phyloP scores from a whole-genome alignment of 2,797 vertebrate species.

The Borostomias antarcticus region DNA sequence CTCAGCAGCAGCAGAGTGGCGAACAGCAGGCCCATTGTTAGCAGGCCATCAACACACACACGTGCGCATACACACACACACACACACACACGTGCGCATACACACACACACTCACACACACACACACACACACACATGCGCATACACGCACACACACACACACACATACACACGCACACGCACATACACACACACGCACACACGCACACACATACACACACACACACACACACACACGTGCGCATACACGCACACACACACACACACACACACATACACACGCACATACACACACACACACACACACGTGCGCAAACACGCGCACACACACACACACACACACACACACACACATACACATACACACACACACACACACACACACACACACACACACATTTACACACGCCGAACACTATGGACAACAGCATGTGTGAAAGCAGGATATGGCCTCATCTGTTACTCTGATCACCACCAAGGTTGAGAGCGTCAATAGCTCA shows the following conservation, averaged over 20 bases:
- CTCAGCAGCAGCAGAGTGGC: constrained; percentile 57
- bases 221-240: constrained; percentile 17
- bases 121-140: background rate
- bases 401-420: no score
- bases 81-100: constrained; percentile 3
- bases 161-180: constrained; percentile 12
- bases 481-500: constrained; percentile 29
- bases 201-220: constrained; percentile 27
- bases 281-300: background rate
- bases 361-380: no score
- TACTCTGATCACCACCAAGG: constrained; percentile 58
- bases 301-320: constrained; percentile 15
- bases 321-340: constrained; percentile 5
- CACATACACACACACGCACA: constrained; percentile 3
- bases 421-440: constrained; percentile 61
- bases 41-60: constrained; percentile 45
- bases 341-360: no score
- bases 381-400: no score
- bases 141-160: constrained; percentile 1
- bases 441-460: constrained; percentile 68
- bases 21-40: constrained; percentile 79
- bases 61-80: background rate
- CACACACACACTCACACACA: background rate
- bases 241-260: constrained; percentile 13
- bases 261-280: background rate